A percentile compares a stretch with the other conserved stretches of the same genome.
These are phyloP conservation scores for Seira sanloemensis DNA, from an alignment of 2,888 invertebrate genomes.

Conservation along the genomic window DNA sequence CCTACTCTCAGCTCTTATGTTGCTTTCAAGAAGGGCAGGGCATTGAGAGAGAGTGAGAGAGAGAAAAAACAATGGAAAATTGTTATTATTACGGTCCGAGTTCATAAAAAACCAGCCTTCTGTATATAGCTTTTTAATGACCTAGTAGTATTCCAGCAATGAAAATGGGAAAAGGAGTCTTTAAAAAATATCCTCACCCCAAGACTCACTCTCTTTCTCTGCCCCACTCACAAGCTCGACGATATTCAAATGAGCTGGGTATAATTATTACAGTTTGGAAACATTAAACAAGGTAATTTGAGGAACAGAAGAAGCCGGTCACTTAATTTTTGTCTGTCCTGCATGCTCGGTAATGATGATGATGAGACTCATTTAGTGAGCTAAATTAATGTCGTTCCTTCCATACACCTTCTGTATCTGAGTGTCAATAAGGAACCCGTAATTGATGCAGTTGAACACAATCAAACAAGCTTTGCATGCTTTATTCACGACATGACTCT, in stretches of 20 bases:
- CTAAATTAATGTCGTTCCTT: neutral
- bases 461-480: constrained; percentile 6
- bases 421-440: neutral
- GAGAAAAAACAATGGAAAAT: constrained; percentile 1
- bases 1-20: neutral
- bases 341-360: constrained; percentile 3
- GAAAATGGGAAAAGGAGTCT: neutral
- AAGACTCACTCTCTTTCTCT: neutral
- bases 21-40: neutral
- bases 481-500: constrained; percentile 15
- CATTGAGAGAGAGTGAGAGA: neutral
- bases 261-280: constrained; percentile 13
- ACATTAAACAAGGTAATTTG: constrained; percentile 16
- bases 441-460: neutral
- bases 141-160: neutral
- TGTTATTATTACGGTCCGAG: neutral
- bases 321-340: constrained; percentile 12
- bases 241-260: constrained; percentile 3
- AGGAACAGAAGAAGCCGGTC: constrained; percentile 14
- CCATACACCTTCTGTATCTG: neutral
- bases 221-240: neutral
- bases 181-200: too few species aligned
- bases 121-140: neutral
- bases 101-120: constrained; percentile 5
- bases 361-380: constrained; percentile 12